phyloP scores from a whole-genome alignment of 2,888 invertebrate genomes.

The Dasypolia templi region DNA sequence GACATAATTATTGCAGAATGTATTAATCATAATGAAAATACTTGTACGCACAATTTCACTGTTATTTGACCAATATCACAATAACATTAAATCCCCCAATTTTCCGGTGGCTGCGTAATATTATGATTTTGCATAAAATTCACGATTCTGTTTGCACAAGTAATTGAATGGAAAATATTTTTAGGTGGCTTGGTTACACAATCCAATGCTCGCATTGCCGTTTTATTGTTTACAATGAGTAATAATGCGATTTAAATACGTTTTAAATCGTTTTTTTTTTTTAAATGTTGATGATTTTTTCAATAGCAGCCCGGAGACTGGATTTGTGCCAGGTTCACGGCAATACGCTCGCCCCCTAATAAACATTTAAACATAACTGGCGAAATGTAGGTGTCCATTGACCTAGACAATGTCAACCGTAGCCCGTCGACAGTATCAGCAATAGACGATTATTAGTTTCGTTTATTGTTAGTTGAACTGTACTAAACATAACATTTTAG shows the following conservation, averaged over 20 bases:
- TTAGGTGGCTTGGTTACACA: conserved; percentile 51
- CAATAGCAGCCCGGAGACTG: not conserved
- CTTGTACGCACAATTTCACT: conserved; percentile 25
- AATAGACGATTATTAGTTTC: conserved; percentile 17
- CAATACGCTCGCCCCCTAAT: too few relatives aligned
- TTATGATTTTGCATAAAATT: conserved; percentile 69
- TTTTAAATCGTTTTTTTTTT: conserved; percentile 14
- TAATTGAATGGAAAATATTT: conserved; percentile 72
- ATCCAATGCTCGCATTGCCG: conserved; percentile 48
- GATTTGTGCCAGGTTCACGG: too few relatives aligned
- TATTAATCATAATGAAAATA: conserved; percentile 11
- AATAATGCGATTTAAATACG: conserved; percentile 44
- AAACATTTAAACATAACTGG: too few relatives aligned
- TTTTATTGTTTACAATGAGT: conserved; percentile 49
- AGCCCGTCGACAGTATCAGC: not conserved
- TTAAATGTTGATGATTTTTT: too few relatives aligned
- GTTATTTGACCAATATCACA: conserved; percentile 56
- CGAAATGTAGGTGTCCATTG: too few relatives aligned
- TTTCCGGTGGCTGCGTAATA: conserved; percentile 65
- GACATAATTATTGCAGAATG: not conserved
- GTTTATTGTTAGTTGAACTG: conserved; percentile 20
- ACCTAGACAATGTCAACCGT: too few relatives aligned
- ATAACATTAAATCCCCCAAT: conserved; percentile 65
- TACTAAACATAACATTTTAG: conserved; percentile 22
- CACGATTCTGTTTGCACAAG: conserved; percentile 69